Evolutionary conservation across 1,140 invertebrate species (phyloP), one percentile per base, ranked within the genome.

Genomic region (Lasioglossum albipes): DNA sequence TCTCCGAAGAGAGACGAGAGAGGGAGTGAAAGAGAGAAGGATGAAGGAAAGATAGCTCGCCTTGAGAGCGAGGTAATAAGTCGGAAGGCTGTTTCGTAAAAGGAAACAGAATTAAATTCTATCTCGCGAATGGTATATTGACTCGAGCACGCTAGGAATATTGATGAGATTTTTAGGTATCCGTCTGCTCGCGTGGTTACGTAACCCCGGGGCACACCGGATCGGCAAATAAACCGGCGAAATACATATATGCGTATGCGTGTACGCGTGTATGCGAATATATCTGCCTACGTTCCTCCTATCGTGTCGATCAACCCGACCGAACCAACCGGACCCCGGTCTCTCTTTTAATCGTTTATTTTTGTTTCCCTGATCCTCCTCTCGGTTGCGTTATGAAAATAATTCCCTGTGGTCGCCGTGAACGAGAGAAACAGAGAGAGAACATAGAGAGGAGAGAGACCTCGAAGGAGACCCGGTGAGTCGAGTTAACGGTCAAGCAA

Each of bases 401-500:
- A 54, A 73, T 73, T 66, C 49, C 18, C 2, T 49, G 36, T n/a
- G 62, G 71, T 18, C 49, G 2, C 18, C 12, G 27, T 27, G 61
- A 4, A 13, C 7, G 10, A 12, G 16, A 5, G 64, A 31, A 18
- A n/a, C 22, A 54, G 7, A 42, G 12, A 20, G 45, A 41, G 16
- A 18, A n/a, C 7, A 59, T 0, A 9, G 9, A 9, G 4, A 20
- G 22, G 22, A 12, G 10, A 18, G 3, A 22, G 18, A 61, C 3
- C 45, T 12, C 16, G 31, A 71, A n/a, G 22, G 41, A 71, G 67
- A 57, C 9, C 52, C 65, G 79, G 82, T 79, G 80, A 86, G 80
- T 72, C 52, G 45, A 85, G 68, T 85, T 86, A 86, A 86, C 85
- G 85, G 85, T 86, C 65, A 82, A 61, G 59, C 72, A 70, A 27